Base-by-base conservation (phyloP, 1,140 invertebrate species). In the Leptinotarsa texana region DNA sequence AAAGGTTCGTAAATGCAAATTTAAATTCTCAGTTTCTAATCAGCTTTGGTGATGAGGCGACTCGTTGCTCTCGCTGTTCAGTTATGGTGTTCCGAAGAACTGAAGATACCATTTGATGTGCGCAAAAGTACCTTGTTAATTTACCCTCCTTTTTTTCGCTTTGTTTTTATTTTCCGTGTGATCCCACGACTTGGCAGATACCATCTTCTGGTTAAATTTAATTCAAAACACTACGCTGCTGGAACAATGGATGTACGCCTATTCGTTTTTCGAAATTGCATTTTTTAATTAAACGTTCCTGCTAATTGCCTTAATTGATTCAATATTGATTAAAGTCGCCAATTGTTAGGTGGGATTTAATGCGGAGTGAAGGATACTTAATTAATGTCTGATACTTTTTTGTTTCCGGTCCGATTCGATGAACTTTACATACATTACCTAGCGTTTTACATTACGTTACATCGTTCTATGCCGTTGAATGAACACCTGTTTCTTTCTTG, bases 111-210 rank as follows among this genome's bases (percentile, higher is more conserved):
- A 65, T 65, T 65, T 51, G 68, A 69, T 69, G 68, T 69, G 68
- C 49, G 49, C 68, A 69, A 47, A 69, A 69, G 49, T 47, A 69
- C 68, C 68, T 73, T 70, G 75, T 76, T 76, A 76, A 76, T 76
- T 76, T 76, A 74, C 63, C 63, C 24, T 15, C 63, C 51, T 22
- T 51, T 77, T 77, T 77, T 74, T 74, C 72, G 49, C 63, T 73
- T 65, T 66, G 57, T 51, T 74, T 74, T 74, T 77, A 67, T 74
- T 77, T 63, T 69, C 72, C 72, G 66, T 42, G 67, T 69, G 42
- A 68, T 74, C 69, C 75, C 75, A 77, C 75, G 75, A 77, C 75
- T 77, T 74, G 69, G 51, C 67, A 69, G 75, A 77, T 77, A 77
- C 65, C 72, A 77, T 77, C 75, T 77, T 62, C 66, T 65, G 69